Base-by-base conservation (phyloP, 1,140 invertebrate genomes). In the Lethocerus indicus region DNA sequence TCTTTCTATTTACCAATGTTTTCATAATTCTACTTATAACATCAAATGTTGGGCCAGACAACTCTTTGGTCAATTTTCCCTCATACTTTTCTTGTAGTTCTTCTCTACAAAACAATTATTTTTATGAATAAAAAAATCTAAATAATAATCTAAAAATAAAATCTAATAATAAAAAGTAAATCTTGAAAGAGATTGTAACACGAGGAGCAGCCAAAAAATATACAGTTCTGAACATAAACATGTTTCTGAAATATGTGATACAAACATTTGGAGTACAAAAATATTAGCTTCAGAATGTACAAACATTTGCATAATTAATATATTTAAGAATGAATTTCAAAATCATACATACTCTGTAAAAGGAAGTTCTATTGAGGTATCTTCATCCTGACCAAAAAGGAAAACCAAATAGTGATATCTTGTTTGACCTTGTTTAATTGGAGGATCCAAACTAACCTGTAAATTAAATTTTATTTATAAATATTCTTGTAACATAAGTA, bases 371-470 rank as follows among this genome's bases (percentile, higher is more conserved):
- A 98, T 74, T n/a, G 83, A 82, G 13, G 82, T 86, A 62, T 96
- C 89, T 62, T 98, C 91, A 52, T 83, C 76, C 61, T 89, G 86
- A 32, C 81, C 83, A 65, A 98, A 99, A 2, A 96, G 67, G 28
- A 98, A 70, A 20, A 98, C 93, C 21, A 99, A 69, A 64, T 90
- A 99, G 58, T 95, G 93, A 60, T 89, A 89, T 52, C 91, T 71
- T 0, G 96, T 99, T 68, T 99, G 95, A 56, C 96, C 96, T 67
- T 99, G 96, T 64, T 98, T 98, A 54, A 99, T 98, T 0, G 96
- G 95, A 23, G 95, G 95, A 76, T 99, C 94, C 55, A 99, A 72
- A 56, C 90, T 93, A 13, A 87, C 69, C 76, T 78, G 51, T 26
- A 68, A 61, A 53, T 18, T 32, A 32, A 32, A 32, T 32, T 32